Conservation (phyloP, 2,113 vertebrate genomes). For the Mirza zaza region DNA sequence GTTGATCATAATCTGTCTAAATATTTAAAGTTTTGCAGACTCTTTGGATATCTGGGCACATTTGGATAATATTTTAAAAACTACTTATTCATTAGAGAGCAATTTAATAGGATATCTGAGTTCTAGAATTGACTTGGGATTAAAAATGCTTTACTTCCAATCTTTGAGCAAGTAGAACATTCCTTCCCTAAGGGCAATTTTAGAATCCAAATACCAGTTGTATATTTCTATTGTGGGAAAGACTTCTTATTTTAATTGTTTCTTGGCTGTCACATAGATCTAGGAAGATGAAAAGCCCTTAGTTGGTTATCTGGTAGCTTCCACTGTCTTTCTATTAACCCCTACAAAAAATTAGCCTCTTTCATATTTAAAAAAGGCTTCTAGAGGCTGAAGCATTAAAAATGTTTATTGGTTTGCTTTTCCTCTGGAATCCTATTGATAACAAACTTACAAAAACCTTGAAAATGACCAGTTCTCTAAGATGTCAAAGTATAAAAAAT, state of each 20-base stretch:
- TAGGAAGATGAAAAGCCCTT: not conserved
- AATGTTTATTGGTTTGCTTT: not conserved
- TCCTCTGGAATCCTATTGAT: not conserved
- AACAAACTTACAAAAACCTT: not conserved
- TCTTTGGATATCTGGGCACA: not conserved
- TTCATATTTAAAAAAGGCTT: not conserved
- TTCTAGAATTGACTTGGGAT: not conserved
- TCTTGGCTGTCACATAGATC: not conserved
- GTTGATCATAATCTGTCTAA: not conserved
- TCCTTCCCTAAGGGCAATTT: not conserved
- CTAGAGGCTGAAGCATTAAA: not conserved
- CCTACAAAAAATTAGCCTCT: not conserved
- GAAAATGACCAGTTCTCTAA: not conserved
- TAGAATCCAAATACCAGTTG: not conserved
- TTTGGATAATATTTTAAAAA: not conserved
- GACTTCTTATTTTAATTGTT: not conserved
- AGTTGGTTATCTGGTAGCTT: not conserved
- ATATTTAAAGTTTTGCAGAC: not conserved
- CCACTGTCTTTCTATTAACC: not conserved
- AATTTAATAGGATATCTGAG: not conserved
- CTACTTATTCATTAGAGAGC: not conserved
- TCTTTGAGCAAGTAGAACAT: not conserved
- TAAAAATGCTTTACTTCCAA: not conserved
- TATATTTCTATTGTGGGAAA: not conserved
- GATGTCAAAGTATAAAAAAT: not conserved